Evolutionary conservation across 2,888 invertebrate species (phyloP).

Genomic region (Rhamnusium bicolor): DNA sequence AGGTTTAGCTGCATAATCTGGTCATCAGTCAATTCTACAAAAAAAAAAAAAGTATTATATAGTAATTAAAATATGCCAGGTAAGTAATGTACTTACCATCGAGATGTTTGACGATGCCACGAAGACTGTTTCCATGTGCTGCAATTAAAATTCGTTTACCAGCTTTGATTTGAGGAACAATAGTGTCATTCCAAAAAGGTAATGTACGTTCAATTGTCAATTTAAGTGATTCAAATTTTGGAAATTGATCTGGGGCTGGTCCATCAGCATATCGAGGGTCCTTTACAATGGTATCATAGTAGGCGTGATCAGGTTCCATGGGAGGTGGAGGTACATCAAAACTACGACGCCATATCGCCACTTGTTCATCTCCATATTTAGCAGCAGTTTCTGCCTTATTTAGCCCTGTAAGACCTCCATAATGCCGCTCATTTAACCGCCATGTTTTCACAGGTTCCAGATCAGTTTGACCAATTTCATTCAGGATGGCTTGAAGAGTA

Average conservation of each 20-base stretch:
- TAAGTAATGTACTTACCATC: slow-evolving; percentile 54
- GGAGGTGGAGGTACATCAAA: slow-evolving; percentile 90
- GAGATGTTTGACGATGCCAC: slow-evolving; percentile 89
- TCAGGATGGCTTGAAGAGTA: slow-evolving; percentile 75
- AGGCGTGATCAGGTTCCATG: slow-evolving; percentile 85
- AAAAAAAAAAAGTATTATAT: slow-evolving; percentile 29
- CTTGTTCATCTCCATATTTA: slow-evolving; percentile 79
- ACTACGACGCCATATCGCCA: slow-evolving; percentile 91
- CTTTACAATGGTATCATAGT: slow-evolving; percentile 84
- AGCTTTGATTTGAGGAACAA: slow-evolving; percentile 89
- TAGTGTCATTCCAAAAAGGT: slow-evolving; percentile 91
- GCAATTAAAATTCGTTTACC: slow-evolving; percentile 88
- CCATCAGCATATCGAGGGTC: slow-evolving; percentile 82
- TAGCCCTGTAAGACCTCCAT: slow-evolving; percentile 79
- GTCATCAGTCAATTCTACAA: slow-evolving; percentile 78
- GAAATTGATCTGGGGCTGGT: slow-evolving; percentile 84
- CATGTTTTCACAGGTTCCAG: slow-evolving; percentile 75
- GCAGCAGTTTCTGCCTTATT: slow-evolving; percentile 80
- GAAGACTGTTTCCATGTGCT: slow-evolving; percentile 90
- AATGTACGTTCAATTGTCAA: slow-evolving; percentile 88
- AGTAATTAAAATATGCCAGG: slow-evolving; percentile 15
- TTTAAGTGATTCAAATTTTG: slow-evolving; percentile 88
- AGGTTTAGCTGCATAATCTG: slow-evolving; percentile 84
- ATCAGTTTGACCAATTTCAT: slow-evolving; percentile 74
- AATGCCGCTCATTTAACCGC: slow-evolving; percentile 79